A percentile compares a stretch with the other conserved stretches of the same genome.
Evolutionary conservation across 2,888 invertebrate species (phyloP).

Genomic region (Philereme transversata): DNA sequence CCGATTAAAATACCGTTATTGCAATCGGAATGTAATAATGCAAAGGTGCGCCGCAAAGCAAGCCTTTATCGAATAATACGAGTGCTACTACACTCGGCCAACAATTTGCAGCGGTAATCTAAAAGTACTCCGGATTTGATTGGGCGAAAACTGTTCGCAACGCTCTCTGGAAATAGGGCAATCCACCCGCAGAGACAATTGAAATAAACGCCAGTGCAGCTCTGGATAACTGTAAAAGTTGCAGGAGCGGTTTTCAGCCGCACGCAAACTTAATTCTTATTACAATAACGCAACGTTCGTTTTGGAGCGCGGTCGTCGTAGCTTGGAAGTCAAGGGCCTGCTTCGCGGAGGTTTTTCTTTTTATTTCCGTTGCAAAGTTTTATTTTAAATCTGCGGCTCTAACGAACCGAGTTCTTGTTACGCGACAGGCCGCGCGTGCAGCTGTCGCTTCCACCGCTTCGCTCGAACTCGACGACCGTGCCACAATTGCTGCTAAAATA

Average conservation of each 20-base stretch:
- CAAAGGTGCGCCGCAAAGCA: slow-evolving; percentile 13
- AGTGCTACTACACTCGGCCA: slow-evolving; percentile 27
- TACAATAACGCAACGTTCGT: slow-evolving; percentile 47
- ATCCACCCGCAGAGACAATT: slow-evolving; percentile 79
- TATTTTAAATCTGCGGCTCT: slow-evolving; percentile 79
- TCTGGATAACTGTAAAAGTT: slow-evolving; percentile 42
- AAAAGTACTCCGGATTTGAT: slow-evolving; percentile 60
- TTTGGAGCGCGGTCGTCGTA: slow-evolving; percentile 52
- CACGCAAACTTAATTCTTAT: slow-evolving; percentile 58
- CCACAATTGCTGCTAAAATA: slow-evolving; percentile 24
- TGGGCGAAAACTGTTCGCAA: slow-evolving; percentile 64
- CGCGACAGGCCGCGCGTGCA: slow-evolving; percentile 56
- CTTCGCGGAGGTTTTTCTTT: slow-evolving; percentile 68
- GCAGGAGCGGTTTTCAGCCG: slow-evolving; percentile 38
- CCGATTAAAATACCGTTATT: slow-evolving; percentile 16
- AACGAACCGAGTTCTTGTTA: slow-evolving; percentile 76
- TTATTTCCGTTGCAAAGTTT: slow-evolving; percentile 70
- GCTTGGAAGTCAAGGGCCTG: slow-evolving; percentile 64
- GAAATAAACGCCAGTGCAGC: slow-evolving; percentile 68
- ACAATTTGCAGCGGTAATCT: slow-evolving; percentile 47
- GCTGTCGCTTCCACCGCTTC: slow-evolving; percentile 52
- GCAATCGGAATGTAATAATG: slow-evolving; percentile 26
- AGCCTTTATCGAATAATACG: slow-evolving; percentile 21
- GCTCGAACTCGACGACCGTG: slow-evolving; percentile 16
- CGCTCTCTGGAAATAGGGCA: slow-evolving; percentile 74